A percentile compares a stretch with the other conserved stretches of the same genome.
Evolutionary conservation across 2,113 vertebrate species (phyloP).

Genomic region (Lates calcarifer): DNA sequence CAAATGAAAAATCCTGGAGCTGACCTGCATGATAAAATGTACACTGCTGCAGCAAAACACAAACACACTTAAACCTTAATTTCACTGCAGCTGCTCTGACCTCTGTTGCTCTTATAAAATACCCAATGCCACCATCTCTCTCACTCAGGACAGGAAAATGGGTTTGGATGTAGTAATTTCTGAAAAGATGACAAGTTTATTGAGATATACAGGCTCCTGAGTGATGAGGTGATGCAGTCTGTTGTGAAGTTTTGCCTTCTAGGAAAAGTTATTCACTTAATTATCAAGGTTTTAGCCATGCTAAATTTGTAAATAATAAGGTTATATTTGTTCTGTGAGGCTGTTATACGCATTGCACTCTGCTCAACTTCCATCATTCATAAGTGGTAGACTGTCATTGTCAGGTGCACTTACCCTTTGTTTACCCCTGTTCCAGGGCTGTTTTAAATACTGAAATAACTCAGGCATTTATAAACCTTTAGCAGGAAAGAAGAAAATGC

Average conservation of each 20-base stretch:
- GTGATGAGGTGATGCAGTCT: slow-evolving; percentile 55
- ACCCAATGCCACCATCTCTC: slow-evolving; percentile 55
- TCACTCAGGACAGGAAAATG: slow-evolving; percentile 55
- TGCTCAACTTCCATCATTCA: no score
- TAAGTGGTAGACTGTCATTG: no score
- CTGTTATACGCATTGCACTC: not conserved
- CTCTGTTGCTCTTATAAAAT: slow-evolving; percentile 64
- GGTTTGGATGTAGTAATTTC: slow-evolving; percentile 70
- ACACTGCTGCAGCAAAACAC: slow-evolving; percentile 22
- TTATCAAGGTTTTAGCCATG: not conserved
- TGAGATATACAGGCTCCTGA: slow-evolving; percentile 56
- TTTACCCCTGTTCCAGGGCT: no score
- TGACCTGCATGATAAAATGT: slow-evolving; percentile 37
- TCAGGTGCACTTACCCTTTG: no score
- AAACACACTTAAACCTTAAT: slow-evolving; percentile 47
- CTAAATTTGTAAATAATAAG: not conserved
- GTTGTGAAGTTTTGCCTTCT: slow-evolving; percentile 51
- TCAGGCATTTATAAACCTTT: no score
- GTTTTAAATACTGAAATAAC: no score
- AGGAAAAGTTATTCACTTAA: slow-evolving; percentile 34
- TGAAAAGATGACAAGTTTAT: slow-evolving; percentile 70
- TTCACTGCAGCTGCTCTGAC: slow-evolving; percentile 57
- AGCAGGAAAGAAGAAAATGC: no score
- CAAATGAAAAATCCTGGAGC: slow-evolving; percentile 66
- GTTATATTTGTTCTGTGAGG: not conserved